Conservation (phyloP, 2,888 invertebrate species). For the Ormyrus labotus region DNA sequence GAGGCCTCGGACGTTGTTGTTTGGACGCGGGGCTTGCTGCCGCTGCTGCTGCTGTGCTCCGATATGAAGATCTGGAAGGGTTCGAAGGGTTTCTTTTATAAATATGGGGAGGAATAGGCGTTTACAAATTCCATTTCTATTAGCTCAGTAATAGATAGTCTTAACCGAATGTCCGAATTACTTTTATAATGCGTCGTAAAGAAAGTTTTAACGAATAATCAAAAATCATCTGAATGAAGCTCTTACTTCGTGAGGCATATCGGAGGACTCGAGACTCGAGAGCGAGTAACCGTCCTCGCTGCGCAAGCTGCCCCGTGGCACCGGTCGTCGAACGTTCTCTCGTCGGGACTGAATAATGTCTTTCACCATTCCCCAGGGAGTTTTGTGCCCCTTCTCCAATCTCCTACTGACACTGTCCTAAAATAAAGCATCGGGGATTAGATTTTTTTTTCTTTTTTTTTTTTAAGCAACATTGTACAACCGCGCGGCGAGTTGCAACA, state of each 20-base stretch:
- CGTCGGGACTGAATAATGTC: slow-evolving; percentile 85
- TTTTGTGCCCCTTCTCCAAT: slow-evolving; percentile 79
- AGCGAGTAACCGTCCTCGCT: slow-evolving; percentile 63
- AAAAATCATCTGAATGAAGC: slow-evolving; percentile 34
- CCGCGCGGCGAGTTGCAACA: too few species aligned
- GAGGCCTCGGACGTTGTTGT: slow-evolving; percentile 11
- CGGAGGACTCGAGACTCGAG: slow-evolving; percentile 66
- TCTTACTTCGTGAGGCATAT: slow-evolving; percentile 59
- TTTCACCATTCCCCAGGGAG: slow-evolving; percentile 88
- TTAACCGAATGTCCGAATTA: too few species aligned
- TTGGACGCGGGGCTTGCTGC: background rate
- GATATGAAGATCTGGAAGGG: background rate
- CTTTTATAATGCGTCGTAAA: too few species aligned
- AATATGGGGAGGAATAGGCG: too few species aligned
- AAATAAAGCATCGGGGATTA: slow-evolving; percentile 1
- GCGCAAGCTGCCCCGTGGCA: slow-evolving; percentile 50
- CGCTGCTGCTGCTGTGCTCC: background rate
- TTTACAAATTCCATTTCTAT: too few species aligned
- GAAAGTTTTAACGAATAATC: too few species aligned
- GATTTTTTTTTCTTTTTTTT: background rate
- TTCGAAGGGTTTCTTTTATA: too few species aligned
- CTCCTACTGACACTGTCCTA: slow-evolving; percentile 56
- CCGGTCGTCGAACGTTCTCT: slow-evolving; percentile 80
- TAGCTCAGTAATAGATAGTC: too few species aligned
- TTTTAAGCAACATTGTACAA: too few species aligned